A percentile compares a stretch with the other conserved stretches of the same genome.
phyloP scores from a whole-genome alignment of 2,797 vertebrate species.

The Premnoplex brunnescens region DNA sequence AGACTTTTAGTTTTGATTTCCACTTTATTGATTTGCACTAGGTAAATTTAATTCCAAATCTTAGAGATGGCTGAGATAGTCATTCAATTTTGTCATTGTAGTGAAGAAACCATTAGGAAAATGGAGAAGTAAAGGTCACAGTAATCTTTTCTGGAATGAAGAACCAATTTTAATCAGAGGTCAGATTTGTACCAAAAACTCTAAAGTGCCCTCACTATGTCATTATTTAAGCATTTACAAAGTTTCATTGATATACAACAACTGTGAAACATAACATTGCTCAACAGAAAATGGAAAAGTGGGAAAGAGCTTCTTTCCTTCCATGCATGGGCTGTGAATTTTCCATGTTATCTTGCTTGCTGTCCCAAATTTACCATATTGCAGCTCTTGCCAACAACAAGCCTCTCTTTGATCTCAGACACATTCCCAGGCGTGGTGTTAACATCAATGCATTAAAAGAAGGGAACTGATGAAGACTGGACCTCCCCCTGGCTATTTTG shows the following conservation, averaged over 20 bases:
- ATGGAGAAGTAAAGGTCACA: slow-evolving; percentile 41
- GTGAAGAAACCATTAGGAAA: slow-evolving; percentile 71
- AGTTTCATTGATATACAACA: not conserved
- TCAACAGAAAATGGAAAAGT: not conserved
- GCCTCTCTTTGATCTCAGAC: not conserved
- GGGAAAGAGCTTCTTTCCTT: not conserved
- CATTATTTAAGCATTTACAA: not conserved
- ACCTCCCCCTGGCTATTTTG: not conserved
- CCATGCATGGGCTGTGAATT: fast-evolving
- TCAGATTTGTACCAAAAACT: slow-evolving; percentile 24
- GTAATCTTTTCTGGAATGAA: slow-evolving; percentile 41
- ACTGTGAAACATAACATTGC: not conserved
- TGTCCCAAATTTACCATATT: not conserved
- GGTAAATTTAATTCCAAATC: slow-evolving; percentile 71
- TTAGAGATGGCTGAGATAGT: slow-evolving; percentile 37
- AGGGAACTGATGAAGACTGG: not conserved
- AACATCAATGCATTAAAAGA: not conserved
- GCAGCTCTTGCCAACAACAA: not conserved
- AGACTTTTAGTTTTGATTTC: slow-evolving; percentile 70
- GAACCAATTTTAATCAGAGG: slow-evolving; percentile 53
- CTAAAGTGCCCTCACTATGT: not conserved
- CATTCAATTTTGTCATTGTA: slow-evolving; percentile 61
- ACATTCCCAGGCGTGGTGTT: not conserved
- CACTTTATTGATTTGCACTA: slow-evolving; percentile 68
- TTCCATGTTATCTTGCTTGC: not conserved